Conservation (phyloP, 37 sponge, comb jelly and placozoan genomes). For the Hormiphora californensis region DNA sequence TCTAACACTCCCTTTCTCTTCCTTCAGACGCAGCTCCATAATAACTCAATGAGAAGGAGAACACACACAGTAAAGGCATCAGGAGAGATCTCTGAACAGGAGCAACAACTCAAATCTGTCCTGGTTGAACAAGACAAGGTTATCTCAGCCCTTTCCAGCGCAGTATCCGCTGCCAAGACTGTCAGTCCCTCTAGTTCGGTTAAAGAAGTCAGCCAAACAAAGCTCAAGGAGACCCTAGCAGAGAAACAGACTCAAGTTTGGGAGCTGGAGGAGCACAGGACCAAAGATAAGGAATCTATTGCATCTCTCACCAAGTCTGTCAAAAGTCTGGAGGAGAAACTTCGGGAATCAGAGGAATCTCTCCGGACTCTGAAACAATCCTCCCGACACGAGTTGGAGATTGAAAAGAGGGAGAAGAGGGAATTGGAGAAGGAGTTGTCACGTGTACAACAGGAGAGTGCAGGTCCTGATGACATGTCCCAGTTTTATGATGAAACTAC, state of each 20-base stretch:
- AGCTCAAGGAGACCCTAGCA: constrained; percentile 21
- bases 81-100: neutral
- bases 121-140: constrained; percentile 17
- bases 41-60: neutral
- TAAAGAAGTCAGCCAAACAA: neutral
- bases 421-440: neutral
- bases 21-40: constrained; percentile 6
- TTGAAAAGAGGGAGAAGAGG: constrained; percentile 26
- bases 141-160: neutral
- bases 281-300: neutral
- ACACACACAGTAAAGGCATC: neutral
- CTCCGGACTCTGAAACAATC: neutral
- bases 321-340: neutral
- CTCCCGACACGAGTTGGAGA: neutral
- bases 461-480: neutral
- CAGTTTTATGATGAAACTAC: neutral
- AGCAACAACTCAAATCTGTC: neutral
- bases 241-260: constrained; percentile 36
- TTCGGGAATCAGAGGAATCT: neutral
- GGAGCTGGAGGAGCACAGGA: constrained; percentile 9
- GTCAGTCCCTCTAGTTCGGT: neutral
- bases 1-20: no score
- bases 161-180: neutral
- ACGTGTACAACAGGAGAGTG: neutral
- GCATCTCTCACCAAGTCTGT: neutral